Percentiles rank a stretch among this genome's conserved stretches.
Evolutionary conservation across 1,140 invertebrate genomes (phyloP).

Genomic region (Trinorchestia longiramus): DNA sequence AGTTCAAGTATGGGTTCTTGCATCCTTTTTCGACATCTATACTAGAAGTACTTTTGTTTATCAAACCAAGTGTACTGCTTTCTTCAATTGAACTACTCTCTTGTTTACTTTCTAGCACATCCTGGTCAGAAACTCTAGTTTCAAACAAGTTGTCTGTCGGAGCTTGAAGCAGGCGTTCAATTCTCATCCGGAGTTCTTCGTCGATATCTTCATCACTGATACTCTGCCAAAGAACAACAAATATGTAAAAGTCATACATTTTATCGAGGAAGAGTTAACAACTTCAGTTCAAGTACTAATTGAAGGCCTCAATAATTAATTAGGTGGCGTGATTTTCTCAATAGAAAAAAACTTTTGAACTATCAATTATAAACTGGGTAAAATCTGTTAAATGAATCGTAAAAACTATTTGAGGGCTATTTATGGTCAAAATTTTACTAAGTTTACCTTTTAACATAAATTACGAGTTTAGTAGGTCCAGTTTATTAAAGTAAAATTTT

Average conservation of each 20-base stretch:
- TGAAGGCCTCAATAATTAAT: background rate
- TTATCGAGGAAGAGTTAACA: background rate
- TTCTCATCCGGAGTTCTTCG: constrained; percentile 8
- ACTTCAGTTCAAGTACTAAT: background rate
- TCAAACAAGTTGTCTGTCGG: background rate
- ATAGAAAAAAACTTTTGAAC: background rate
- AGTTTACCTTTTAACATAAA: background rate
- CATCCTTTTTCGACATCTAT: background rate
- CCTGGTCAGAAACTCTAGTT: background rate
- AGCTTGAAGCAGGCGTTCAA: background rate
- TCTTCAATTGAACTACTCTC: background rate
- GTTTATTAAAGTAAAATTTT: too few relatives aligned
- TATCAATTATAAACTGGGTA: background rate
- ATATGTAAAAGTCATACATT: background rate
- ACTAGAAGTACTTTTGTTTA: background rate
- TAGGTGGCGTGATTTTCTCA: background rate
- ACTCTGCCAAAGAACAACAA: background rate
- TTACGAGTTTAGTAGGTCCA: too few relatives aligned
- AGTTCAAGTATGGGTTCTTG: constrained; percentile 13
- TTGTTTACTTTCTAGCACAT: background rate
- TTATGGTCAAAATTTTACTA: background rate
- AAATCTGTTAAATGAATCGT: background rate
- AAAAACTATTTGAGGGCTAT: background rate
- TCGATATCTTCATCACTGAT: background rate
- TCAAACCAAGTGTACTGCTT: background rate